Conservation (phyloP, 2,113 vertebrate species). For the Centropristis striata region DNA sequence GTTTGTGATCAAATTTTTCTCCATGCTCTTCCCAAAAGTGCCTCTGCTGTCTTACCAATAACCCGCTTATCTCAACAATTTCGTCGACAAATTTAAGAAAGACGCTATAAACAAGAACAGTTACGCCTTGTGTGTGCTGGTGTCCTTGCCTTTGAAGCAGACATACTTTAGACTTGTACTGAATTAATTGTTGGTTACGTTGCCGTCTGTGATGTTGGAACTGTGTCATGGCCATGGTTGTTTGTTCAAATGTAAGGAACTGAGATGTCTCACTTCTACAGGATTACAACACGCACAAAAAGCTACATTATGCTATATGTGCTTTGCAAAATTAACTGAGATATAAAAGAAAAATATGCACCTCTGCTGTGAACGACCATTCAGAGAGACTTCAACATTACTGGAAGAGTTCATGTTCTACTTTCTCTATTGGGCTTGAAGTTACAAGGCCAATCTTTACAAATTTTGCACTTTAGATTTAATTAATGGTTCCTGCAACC, state of each 20-base stretch:
- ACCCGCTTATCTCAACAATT: too few species aligned
- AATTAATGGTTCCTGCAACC: slow-evolving; percentile 18
- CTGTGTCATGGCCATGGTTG: background rate
- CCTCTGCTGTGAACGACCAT: background rate
- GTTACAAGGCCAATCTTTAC: slow-evolving; percentile 11
- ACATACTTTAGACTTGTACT: background rate
- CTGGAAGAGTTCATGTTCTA: background rate
- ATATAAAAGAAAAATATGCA: background rate
- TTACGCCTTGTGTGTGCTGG: background rate
- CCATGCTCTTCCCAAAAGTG: background rate
- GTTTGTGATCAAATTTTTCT: background rate
- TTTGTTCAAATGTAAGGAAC: background rate
- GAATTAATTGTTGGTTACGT: background rate
- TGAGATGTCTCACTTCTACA: background rate
- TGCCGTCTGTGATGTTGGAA: background rate
- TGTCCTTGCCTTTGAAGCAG: background rate
- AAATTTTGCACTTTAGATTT: background rate
- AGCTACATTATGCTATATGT: background rate
- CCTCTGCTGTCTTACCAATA: background rate
- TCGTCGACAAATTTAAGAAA: background rate
- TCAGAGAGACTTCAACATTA: background rate
- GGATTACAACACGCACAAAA: background rate
- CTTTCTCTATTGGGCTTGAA: background rate
- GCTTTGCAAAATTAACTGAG: background rate
- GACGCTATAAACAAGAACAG: background rate